Conservation (phyloP, 2,888 invertebrate species). For the Ornithoptera alexandrae region DNA sequence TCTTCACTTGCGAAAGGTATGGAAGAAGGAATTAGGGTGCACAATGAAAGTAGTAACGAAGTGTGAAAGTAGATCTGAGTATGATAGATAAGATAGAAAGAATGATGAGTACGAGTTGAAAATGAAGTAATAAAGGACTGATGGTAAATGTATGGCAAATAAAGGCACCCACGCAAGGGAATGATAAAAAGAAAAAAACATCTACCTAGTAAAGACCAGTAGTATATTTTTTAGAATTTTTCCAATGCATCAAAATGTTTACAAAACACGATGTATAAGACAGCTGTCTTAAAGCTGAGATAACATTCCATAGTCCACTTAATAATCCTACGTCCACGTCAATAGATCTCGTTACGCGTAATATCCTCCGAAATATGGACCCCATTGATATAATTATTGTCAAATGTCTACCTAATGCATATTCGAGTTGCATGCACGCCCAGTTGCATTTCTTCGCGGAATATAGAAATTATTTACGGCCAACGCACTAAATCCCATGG, state of each 20-base stretch:
- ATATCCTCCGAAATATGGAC: constrained; percentile 60
- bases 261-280: constrained; percentile 37
- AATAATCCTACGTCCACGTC: constrained; percentile 39
- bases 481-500: constrained; percentile 59
- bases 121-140: no score
- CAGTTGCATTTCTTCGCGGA: constrained; percentile 62
- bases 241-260: neutral
- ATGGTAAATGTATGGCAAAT: no score
- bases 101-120: no score
- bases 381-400: constrained; percentile 69
- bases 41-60: no score
- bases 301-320: constrained; percentile 50
- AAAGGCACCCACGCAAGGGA: no score
- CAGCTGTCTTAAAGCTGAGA: constrained; percentile 73
- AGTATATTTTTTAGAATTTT: constrained; percentile 6
- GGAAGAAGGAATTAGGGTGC: no score
- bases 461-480: constrained; percentile 67
- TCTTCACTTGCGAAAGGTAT: no score
- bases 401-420: constrained; percentile 54
- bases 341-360: constrained; percentile 65
- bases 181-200: no score
- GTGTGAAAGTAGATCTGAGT: no score
- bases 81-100: no score
- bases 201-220: neutral
- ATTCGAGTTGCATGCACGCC: constrained; percentile 47